Evolutionary conservation across 1,140 invertebrate species (phyloP), one percentile per base, ranked within the genome.

Genomic region (Charaxes varanes): DNA sequence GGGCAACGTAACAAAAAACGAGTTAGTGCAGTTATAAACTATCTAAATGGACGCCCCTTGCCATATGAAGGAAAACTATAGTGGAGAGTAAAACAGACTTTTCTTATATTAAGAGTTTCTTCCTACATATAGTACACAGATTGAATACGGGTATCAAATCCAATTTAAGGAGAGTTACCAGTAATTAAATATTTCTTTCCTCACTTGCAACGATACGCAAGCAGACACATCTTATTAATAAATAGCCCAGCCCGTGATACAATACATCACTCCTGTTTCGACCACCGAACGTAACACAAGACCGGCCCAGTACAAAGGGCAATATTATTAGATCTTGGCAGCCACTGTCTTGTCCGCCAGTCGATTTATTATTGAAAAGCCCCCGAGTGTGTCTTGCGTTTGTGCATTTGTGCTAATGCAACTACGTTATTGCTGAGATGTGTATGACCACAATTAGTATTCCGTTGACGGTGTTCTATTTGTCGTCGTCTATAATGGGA

Each of bases 291-390:
- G 52, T 22, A 41, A 53, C 36, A 45, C 27, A 17, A 43, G 17
- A 31, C 19, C 17, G 26, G 22, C 30, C 38, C 17, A 49, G 42
- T 43, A 57, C 49, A 59, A 62, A 62, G 60, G 37, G 27, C 47
- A 53, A 46, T 62, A 62, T 62, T 59, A 62, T 62, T 62, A 62
- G 60, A 59, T 43, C 52, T 62, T 62, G 60, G 60, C 60, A 59
- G 19, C 42, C 3, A 8, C 1, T 32, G 33, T 31, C 40, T 26
- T 15, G 27, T 40, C n/a, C n/a, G n/a, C n/a, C n/a, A 45, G 49
- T 50, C 45, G 38, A 62, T 62, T 62, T 59, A 62, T 50, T 62
- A 55, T 54, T 42, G 43, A 58, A 58, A 40, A 19, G 37, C 37
- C 22, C 36, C 33, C 32, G 45, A 51, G 54, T 53, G n/a, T n/a